Conservation (phyloP, 2,888 invertebrate species). For the Drosophila affinis region DNA sequence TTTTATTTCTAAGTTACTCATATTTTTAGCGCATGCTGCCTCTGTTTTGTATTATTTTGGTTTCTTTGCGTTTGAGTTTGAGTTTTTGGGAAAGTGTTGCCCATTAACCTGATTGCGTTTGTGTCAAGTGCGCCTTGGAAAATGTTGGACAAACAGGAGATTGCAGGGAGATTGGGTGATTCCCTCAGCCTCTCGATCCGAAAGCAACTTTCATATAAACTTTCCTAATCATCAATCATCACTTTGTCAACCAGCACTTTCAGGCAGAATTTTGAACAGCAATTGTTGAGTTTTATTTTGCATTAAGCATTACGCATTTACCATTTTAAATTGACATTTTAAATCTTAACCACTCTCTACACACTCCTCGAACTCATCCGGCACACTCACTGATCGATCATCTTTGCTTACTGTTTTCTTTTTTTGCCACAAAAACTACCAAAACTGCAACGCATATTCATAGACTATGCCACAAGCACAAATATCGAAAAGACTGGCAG, state of each 20-base stretch:
- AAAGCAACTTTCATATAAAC: slow-evolving; percentile 36
- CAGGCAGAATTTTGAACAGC: slow-evolving; percentile 1
- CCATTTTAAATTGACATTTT: slow-evolving; percentile 7
- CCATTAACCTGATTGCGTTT: slow-evolving; percentile 34
- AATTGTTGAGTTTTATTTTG: slow-evolving; percentile 28
- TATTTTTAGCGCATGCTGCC: slow-evolving; percentile 72
- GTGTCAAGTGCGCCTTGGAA: slow-evolving; percentile 35
- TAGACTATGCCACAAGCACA: slow-evolving; percentile 83
- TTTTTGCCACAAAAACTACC: slow-evolving; percentile 29
- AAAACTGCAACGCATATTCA: slow-evolving; percentile 30
- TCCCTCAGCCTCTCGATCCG: background rate
- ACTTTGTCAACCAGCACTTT: slow-evolving; percentile 19
- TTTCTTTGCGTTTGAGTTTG: slow-evolving; percentile 13
- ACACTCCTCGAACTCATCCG: background rate
- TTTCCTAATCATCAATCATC: slow-evolving; percentile 45
- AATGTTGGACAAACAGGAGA: slow-evolving; percentile 8
- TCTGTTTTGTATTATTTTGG: slow-evolving; percentile 50
- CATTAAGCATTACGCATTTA: slow-evolving; percentile 8
- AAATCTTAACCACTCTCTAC: slow-evolving; percentile 3
- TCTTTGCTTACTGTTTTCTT: slow-evolving; percentile 39
- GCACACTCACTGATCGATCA: slow-evolving; percentile 35
- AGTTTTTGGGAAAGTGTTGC: slow-evolving; percentile 22
- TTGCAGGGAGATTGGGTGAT: background rate
- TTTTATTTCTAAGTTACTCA: slow-evolving; percentile 10
- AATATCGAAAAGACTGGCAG: slow-evolving; percentile 83